A percentile compares a stretch with the other conserved stretches of the same genome.
phyloP scores from a whole-genome alignment of 2,113 vertebrate species.

The Micronycteris hirsuta region DNA sequence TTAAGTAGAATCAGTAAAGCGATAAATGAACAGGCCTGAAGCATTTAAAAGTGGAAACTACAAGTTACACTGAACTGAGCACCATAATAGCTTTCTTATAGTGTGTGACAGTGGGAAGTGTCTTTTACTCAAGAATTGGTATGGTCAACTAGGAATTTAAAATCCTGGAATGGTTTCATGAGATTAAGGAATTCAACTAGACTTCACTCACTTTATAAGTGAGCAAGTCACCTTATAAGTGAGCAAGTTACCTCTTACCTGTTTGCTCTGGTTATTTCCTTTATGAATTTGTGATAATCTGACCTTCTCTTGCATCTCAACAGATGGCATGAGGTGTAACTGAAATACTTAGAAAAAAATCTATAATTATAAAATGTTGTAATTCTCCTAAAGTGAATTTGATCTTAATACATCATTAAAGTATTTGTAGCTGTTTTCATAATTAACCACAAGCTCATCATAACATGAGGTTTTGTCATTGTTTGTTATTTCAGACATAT shows the following conservation, averaged over 20 bases:
- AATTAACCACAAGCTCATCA: neutral
- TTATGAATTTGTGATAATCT: neutral
- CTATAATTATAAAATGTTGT: neutral
- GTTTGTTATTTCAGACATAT: neutral
- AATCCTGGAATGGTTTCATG: neutral
- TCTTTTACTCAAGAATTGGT: neutral
- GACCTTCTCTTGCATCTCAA: neutral
- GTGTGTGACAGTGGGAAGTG: conserved; percentile 14
- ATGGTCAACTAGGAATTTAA: neutral
- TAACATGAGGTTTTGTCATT: neutral
- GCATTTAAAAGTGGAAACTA: neutral
- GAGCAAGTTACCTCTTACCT: neutral
- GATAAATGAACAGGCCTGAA: conserved; percentile 19
- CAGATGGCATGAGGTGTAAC: neutral
- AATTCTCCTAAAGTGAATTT: neutral
- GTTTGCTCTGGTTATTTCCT: neutral
- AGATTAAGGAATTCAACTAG: neutral
- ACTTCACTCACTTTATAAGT: neutral
- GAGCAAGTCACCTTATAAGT: neutral
- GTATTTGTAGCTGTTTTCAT: neutral
- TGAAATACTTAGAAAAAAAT: neutral
- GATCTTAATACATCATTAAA: neutral
- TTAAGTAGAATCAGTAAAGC: neutral
- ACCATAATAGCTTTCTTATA: conserved; percentile 46
- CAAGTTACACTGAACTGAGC: conserved; percentile 37